Conservation (phyloP, 2,113 vertebrate genomes). For the Dunckerocampus dactyliophorus region DNA sequence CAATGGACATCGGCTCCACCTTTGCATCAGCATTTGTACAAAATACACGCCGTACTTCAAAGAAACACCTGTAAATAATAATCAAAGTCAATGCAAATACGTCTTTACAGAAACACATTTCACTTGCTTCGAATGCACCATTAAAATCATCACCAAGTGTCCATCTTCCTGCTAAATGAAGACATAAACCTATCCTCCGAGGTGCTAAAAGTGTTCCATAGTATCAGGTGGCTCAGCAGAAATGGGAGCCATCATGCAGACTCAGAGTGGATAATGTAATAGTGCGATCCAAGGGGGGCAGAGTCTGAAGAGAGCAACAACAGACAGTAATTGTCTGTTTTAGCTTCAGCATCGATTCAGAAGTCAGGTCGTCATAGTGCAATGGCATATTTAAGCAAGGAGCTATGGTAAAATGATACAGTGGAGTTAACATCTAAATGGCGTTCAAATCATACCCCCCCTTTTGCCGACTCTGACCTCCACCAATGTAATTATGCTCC, state of each 20-base stretch:
- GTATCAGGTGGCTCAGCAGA: conserved; percentile 57
- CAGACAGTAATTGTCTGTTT: conserved; percentile 24
- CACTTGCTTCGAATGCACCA: too few relatives aligned
- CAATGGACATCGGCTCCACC: too few relatives aligned
- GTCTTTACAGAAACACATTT: too few relatives aligned
- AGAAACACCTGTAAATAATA: background rate
- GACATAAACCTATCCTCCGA: conserved; percentile 21
- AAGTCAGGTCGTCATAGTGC: conserved; percentile 6
- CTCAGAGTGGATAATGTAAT: conserved; percentile 56
- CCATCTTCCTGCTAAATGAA: background rate
- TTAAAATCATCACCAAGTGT: background rate
- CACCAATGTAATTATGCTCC: conserved; percentile 25
- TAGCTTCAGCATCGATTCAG: conserved; percentile 9
- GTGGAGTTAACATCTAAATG: conserved; percentile 33
- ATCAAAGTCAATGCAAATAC: too few relatives aligned
- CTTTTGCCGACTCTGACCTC: conserved; percentile 4
- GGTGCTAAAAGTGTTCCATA: conserved; percentile 56
- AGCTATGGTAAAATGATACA: conserved; percentile 3
- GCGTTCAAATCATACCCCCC: background rate
- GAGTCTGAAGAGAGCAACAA: conserved; percentile 9
- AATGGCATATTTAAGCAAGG: background rate
- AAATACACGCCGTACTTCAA: background rate
- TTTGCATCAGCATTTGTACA: too few relatives aligned
- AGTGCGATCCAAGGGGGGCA: conserved; percentile 17
- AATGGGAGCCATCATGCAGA: conserved; percentile 18